Percentiles rank a stretch among this genome's conserved stretches.
Evolutionary conservation across 2,113 vertebrate species (phyloP).

Genomic region (Paradisaea rubra): DNA sequence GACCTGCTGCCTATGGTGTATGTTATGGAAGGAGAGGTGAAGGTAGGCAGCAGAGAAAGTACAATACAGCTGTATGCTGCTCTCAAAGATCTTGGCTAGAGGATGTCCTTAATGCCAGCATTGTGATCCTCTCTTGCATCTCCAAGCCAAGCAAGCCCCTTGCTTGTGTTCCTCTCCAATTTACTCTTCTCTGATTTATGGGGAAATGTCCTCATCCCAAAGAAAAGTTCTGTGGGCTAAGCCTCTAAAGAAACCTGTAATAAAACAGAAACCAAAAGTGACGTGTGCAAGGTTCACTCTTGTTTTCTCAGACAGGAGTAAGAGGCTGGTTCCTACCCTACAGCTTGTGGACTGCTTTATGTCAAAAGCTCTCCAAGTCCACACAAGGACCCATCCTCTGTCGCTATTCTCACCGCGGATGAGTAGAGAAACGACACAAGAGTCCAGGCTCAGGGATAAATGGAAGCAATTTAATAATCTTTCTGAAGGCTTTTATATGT

Average conservation of each 20-base stretch:
- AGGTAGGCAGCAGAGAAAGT: neutral
- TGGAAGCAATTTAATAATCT: no score
- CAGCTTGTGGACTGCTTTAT: fast-evolving
- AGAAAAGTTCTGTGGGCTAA: neutral
- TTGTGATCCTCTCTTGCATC: fast-evolving
- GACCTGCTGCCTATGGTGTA: neutral
- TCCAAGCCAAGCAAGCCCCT: fast-evolving
- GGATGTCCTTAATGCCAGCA: fast-evolving
- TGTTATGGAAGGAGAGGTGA: fast-evolving
- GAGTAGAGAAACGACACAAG: no score
- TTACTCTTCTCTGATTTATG: neutral
- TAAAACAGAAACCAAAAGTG: neutral
- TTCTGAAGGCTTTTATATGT: no score
- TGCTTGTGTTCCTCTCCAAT: neutral
- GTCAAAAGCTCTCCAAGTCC: fast-evolving
- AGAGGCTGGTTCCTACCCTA: neutral
- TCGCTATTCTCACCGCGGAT: no score
- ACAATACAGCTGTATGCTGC: fast-evolving
- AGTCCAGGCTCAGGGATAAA: no score
- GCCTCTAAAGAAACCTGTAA: neutral
- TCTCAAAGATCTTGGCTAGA: neutral
- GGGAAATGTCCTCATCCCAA: neutral
- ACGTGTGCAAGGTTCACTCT: fast-evolving
- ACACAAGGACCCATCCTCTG: no score
- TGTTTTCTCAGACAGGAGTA: fast-evolving